Evolutionary conservation across 1,140 invertebrate genomes (phyloP).

Genomic region (Augochlora pura): DNA sequence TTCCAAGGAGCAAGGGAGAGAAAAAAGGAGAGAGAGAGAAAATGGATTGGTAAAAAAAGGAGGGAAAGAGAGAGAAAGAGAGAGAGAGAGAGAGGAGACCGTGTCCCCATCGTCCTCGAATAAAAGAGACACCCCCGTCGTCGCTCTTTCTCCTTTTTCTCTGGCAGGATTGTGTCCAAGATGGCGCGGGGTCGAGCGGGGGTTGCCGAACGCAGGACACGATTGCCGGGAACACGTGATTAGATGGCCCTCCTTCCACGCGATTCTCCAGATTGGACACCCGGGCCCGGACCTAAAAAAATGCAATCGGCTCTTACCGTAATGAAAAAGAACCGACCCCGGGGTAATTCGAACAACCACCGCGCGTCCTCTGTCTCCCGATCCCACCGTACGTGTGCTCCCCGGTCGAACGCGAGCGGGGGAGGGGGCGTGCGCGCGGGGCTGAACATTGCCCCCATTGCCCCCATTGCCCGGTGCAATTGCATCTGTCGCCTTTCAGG

Average conservation of each 20-base stretch:
- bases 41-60: conserved; percentile 7
- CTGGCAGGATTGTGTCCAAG: conserved; percentile 58
- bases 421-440: background rate
- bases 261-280: conserved; percentile 65
- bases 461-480: conserved; percentile 21
- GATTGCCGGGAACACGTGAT: conserved; percentile 74
- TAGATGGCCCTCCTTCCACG: conserved; percentile 71
- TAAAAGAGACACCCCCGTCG: conserved; percentile 45
- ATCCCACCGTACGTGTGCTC: background rate
- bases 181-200: conserved; percentile 57
- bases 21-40: background rate
- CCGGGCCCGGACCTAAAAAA: conserved; percentile 75
- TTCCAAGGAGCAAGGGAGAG: background rate
- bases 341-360: conserved; percentile 68
- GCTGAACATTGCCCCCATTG: background rate
- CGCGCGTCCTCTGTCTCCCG: conserved; percentile 6
- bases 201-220: conserved; percentile 61
- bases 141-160: conserved; percentile 34
- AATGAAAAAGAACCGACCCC: conserved; percentile 76
- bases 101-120: conserved; percentile 63
- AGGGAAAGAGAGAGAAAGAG: background rate
- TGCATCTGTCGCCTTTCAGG: conserved; percentile 46
- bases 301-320: conserved; percentile 80
- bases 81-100: conserved; percentile 27
- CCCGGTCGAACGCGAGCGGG: background rate